A percentile compares a stretch with the other conserved stretches of the same genome.
These are phyloP conservation scores for Gasterosteus nipponicus DNA, from an alignment of 2,113 vertebrate genomes.

Conservation along the genomic window DNA sequence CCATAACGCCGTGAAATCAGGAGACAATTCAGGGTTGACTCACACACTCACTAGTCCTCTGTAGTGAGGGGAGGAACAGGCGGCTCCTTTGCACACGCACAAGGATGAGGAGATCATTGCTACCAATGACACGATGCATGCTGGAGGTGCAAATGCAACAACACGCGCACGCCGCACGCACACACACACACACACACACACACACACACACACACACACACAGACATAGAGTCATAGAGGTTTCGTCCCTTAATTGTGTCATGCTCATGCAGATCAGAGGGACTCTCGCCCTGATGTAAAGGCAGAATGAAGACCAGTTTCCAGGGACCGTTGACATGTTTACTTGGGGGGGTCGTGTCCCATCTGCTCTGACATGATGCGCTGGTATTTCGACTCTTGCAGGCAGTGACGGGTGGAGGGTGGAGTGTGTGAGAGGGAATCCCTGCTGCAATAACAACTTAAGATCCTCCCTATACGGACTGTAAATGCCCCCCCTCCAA, in stretches of 20 bases:
- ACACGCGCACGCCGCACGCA: slow-evolving; percentile 15
- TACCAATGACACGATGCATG: background rate
- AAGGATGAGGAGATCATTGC: slow-evolving; percentile 20
- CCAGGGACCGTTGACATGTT: slow-evolving; percentile 21
- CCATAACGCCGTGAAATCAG: slow-evolving; percentile 18
- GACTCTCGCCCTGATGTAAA: slow-evolving; percentile 12
- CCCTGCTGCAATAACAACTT: slow-evolving; percentile 79
- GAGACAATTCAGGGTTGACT: slow-evolving; percentile 11
- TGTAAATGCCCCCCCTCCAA: slow-evolving; percentile 3
- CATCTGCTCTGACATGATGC: slow-evolving; percentile 29
- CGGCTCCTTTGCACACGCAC: slow-evolving; percentile 15
- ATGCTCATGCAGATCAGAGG: slow-evolving; percentile 33
- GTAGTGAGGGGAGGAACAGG: slow-evolving; percentile 22
- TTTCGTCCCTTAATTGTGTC: slow-evolving; percentile 24
- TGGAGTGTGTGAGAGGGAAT: slow-evolving; percentile 57
- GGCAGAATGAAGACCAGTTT: slow-evolving; percentile 11
- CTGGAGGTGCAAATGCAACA: slow-evolving; percentile 33
- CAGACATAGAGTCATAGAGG: slow-evolving; percentile 9
- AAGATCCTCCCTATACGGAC: slow-evolving; percentile 41
- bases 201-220: slow-evolving; percentile 9
- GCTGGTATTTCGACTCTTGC: slow-evolving; percentile 28
- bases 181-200: slow-evolving; percentile 19
- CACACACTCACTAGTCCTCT: slow-evolving; percentile 4
- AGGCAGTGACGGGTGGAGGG: slow-evolving; percentile 32
- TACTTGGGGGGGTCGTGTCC: slow-evolving; percentile 27